Conservation (phyloP, 2,888 invertebrate species). For the Meliscaeva auricollis region DNA sequence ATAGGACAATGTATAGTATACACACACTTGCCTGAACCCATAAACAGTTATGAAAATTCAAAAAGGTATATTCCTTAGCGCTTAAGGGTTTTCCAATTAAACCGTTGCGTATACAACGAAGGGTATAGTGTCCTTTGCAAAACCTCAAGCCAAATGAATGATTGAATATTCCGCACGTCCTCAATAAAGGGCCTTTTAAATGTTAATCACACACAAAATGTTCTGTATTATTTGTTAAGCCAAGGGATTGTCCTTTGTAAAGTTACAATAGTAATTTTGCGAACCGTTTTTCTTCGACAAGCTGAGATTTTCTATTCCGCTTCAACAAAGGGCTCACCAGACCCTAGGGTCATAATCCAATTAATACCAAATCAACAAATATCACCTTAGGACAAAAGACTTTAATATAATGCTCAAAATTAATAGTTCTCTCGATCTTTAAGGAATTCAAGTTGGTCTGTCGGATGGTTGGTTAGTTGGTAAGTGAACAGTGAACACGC, state of each 20-base stretch:
- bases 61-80: background rate
- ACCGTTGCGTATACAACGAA: constrained; percentile 15
- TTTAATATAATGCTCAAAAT: background rate
- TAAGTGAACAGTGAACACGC: background rate
- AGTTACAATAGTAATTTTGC: background rate
- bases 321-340: background rate
- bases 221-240: constrained; percentile 13
- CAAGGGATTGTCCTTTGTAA: constrained; percentile 13
- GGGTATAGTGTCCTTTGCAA: background rate
- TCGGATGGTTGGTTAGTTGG: background rate
- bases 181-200: background rate
- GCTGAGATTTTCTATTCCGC: background rate
- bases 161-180: constrained; percentile 19
- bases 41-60: constrained; percentile 40
- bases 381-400: constrained; percentile 24
- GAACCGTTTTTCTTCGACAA: background rate
- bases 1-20: background rate
- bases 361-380: constrained; percentile 39
- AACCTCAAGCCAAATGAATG: constrained; percentile 17
- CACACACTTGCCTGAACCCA: background rate
- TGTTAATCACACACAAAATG: constrained; percentile 1
- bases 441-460: background rate
- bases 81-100: constrained; percentile 44
- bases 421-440: constrained; percentile 11
- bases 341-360: constrained; percentile 1